phyloP scores from a whole-genome alignment of 2,888 invertebrate species.

The Philereme vetulata region DNA sequence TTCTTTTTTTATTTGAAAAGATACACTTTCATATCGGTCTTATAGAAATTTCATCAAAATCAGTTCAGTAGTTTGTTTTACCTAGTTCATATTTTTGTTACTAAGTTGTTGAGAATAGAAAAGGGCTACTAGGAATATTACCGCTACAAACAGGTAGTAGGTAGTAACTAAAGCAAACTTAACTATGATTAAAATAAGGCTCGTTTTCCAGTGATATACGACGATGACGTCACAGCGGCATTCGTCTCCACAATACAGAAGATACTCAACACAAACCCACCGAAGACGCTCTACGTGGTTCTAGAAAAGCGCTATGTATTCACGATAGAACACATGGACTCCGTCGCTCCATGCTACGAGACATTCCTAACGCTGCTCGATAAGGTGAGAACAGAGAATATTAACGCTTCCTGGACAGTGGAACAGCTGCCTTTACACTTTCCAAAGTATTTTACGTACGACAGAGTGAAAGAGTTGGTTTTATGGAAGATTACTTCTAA shows the following conservation, averaged over 20 bases:
- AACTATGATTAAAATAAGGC: not conserved
- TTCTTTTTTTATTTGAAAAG: too few species aligned
- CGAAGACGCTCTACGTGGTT: constrained; percentile 88
- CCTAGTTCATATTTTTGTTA: too few species aligned
- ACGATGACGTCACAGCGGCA: constrained; percentile 91
- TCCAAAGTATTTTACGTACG: constrained; percentile 92
- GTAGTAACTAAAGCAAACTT: not conserved
- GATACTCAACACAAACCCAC: constrained; percentile 83
- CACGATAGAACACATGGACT: constrained; percentile 90
- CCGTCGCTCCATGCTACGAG: constrained; percentile 94
- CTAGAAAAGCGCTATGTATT: constrained; percentile 95
- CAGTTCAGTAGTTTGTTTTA: too few species aligned
- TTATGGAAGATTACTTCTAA: constrained; percentile 86
- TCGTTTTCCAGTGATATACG: constrained; percentile 89
- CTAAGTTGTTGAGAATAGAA: too few species aligned
- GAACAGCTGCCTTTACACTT: constrained; percentile 88
- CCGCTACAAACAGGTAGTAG: too few species aligned
- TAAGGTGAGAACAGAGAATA: constrained; percentile 72
- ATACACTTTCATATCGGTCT: too few species aligned
- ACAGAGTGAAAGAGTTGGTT: constrained; percentile 90
- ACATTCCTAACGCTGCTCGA: constrained; percentile 88
- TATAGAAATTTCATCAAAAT: too few species aligned
- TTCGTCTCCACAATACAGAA: constrained; percentile 89
- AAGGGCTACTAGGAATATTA: too few species aligned
- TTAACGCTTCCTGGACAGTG: constrained; percentile 80